Evolutionary conservation across 1,140 invertebrate genomes (phyloP), one percentile per base, ranked within the genome.

Genomic region (Camponotus floridanus): DNA sequence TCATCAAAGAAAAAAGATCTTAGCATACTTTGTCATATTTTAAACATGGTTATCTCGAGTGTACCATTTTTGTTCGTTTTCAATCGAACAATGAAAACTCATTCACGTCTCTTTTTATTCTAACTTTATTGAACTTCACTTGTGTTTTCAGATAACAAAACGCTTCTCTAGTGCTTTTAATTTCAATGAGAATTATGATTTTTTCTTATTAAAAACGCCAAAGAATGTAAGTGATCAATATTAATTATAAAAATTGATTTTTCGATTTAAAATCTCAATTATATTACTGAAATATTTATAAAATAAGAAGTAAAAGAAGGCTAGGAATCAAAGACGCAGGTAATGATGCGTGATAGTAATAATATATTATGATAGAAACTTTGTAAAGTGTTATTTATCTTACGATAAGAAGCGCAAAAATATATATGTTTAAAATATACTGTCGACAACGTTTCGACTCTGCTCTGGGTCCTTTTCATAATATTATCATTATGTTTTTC

Each of bases 81-180:
- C 79, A 45, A 57, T 45, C 48, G 64, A 45, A 73, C 67, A 59
- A 45, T 39, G 36, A 71, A 81, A 81, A 59, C 79, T 81, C 79
- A 73, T 59, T 73, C 79, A 45, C 26, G 67, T 73, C 67, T 45
- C 51, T 61, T 55, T 55, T 39, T 42, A 48, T 31, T 81, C 51
- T 42, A 73, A 18, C 59, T 73, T 81, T 57, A 81, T 81, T 81
- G 79, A 59, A 73, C 65, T 71, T 21, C 15, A 39, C 26, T 81
- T 81, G 67, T 59, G 45, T 73, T 81, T 81, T 45, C 67, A 26
- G 21, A 11, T 59, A 62, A 57, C 48, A 81, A 59, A 71, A 39
- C n/a, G 65, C 4, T 68, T 80, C 57, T 80, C 64, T 70, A 80
- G 61, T 8, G 65, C 65, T 81, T 45, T 81, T 73, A 64, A 71